These are phyloP conservation scores for Acanthaster planci DNA, from an alignment of 35 echinoderm and acorn worm species.

Conservation along the genomic window DNA sequence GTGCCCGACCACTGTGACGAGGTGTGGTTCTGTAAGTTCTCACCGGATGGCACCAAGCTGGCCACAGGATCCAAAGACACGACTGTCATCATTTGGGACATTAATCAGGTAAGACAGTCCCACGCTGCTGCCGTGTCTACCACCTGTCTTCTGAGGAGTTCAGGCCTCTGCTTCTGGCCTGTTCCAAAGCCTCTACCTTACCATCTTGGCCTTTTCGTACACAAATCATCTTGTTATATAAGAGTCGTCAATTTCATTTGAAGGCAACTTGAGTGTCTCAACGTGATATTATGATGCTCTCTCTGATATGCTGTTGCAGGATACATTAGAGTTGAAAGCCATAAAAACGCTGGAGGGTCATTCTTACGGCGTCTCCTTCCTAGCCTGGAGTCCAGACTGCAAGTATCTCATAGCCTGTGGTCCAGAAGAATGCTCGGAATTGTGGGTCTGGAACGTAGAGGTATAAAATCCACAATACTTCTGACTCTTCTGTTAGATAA, in stretches of 20 bases:
- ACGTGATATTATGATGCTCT: too few relatives aligned
- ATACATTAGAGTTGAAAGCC: slow-evolving; percentile 82
- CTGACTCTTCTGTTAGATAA: neutral
- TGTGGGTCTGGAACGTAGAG: slow-evolving; percentile 99
- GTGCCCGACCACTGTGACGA: slow-evolving; percentile 94
- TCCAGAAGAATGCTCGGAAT: slow-evolving; percentile 91
- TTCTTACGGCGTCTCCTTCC: slow-evolving; percentile 85
- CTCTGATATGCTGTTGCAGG: slow-evolving; percentile 49
- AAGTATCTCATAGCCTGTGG: slow-evolving; percentile 85
- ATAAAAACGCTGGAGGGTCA: slow-evolving; percentile 83
- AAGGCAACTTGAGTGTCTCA: too few relatives aligned
- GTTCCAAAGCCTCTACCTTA: too few relatives aligned
- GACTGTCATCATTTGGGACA: slow-evolving; percentile 98
- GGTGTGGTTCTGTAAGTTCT: slow-evolving; percentile 97
- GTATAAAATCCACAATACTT: slow-evolving; percentile 16
- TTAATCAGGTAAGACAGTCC: slow-evolving; percentile 72
- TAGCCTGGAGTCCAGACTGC: slow-evolving; percentile 97
- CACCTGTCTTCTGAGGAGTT: too few relatives aligned
- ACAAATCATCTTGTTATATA: too few relatives aligned
- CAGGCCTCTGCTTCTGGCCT: too few relatives aligned
- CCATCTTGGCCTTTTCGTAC: too few relatives aligned
- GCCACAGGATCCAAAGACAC: slow-evolving; percentile 99
- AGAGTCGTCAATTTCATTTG: too few relatives aligned
- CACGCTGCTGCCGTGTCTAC: too few relatives aligned
- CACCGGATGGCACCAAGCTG: slow-evolving; percentile 92